Conservation (phyloP, 2,113 vertebrate genomes). For the Anoura caudifer region DNA sequence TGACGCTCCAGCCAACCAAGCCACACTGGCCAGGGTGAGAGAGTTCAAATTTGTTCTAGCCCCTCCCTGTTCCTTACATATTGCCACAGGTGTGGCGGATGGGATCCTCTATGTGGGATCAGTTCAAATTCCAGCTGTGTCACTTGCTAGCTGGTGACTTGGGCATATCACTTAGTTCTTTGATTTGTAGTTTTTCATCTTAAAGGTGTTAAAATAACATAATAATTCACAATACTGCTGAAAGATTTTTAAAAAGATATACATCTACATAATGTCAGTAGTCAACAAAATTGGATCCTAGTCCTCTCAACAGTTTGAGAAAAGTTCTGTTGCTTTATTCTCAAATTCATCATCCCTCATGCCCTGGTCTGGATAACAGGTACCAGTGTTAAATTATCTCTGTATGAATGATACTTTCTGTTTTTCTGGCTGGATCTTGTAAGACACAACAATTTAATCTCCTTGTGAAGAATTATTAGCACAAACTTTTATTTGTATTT, state of each 20-base stretch:
- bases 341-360: background rate
- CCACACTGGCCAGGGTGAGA: background rate
- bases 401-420: background rate
- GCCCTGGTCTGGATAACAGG: background rate
- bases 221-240: background rate
- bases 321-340: background rate
- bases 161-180: background rate
- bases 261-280: background rate
- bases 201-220: background rate
- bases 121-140: background rate
- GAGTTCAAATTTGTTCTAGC: background rate
- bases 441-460: background rate
- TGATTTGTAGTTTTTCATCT: background rate
- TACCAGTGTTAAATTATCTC: background rate
- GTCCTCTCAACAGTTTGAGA: background rate
- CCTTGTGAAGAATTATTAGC: background rate
- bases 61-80: background rate
- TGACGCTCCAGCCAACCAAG: too few species aligned
- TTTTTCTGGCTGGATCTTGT: background rate
- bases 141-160: background rate
- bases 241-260: background rate
- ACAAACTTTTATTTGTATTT: slow-evolving; percentile 26
- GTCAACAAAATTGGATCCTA: background rate
- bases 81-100: too few species aligned
- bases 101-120: background rate